These are phyloP conservation scores for Formicarius rufipectus DNA, from an alignment of 2,113 vertebrate genomes.

Conservation along the genomic window DNA sequence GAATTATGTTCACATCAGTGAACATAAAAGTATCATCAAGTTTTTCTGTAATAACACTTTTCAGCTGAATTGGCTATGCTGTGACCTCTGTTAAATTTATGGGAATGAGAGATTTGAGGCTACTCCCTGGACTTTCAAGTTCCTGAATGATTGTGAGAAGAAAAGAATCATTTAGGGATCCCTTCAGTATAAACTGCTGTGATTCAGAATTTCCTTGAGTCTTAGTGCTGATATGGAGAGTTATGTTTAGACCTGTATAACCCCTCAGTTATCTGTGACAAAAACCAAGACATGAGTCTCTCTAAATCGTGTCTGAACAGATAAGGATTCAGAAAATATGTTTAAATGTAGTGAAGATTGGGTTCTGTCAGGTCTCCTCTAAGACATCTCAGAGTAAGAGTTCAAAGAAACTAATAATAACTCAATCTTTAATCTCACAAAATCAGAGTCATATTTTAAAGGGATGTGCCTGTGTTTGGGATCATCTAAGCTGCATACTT, in stretches of 20 bases:
- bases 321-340: conserved; percentile 8
- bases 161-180: conserved; percentile 65
- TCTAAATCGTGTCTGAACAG: neutral
- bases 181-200: conserved; percentile 58
- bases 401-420: neutral
- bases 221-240: conserved; percentile 5
- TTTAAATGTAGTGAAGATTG: neutral
- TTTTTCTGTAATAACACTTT: conserved; percentile 69
- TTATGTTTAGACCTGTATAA: conserved; percentile 10
- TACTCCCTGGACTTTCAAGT: conserved; percentile 57
- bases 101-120: conserved; percentile 63
- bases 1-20: conserved; percentile 71
- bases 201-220: conserved; percentile 8
- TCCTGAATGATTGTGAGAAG: conserved; percentile 68
- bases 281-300: conserved; percentile 6
- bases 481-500: neutral
- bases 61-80: conserved; percentile 66
- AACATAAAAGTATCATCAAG: conserved; percentile 70
- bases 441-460: neutral
- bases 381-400: neutral
- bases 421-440: neutral
- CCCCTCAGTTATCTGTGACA: conserved; percentile 42
- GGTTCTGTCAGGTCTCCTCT: neutral
- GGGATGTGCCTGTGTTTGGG: neutral
- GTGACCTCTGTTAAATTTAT: conserved; percentile 76